phyloP scores from a whole-genome alignment of 2,888 invertebrate genomes.

The Drosophila ezoana region DNA sequence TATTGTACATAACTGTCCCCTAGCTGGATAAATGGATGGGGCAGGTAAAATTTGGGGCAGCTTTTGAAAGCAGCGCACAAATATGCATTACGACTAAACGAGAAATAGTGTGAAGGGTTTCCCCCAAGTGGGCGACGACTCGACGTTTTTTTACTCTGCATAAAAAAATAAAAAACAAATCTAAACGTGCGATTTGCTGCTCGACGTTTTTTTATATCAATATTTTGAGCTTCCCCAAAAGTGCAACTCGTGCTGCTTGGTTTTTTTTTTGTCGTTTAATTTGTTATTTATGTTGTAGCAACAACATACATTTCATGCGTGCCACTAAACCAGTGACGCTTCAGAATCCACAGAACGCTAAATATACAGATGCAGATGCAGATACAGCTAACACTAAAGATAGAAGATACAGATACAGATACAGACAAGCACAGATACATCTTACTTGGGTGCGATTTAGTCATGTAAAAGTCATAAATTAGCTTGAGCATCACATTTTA shows the following conservation, averaged over 20 bases:
- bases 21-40: not conserved
- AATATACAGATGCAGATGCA: constrained; percentile 4
- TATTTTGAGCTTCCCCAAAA: constrained; percentile 10
- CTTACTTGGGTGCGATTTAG: constrained; percentile 40
- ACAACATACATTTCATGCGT: constrained; percentile 10
- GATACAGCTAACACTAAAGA: constrained; percentile 7
- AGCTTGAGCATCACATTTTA: constrained; percentile 47
- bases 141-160: not conserved
- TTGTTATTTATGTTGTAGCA: constrained; percentile 45
- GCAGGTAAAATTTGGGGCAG: constrained; percentile 13
- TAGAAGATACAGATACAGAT: constrained; percentile 9
- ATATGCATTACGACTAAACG: constrained; percentile 22
- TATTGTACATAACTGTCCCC: constrained; percentile 13
- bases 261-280: constrained; percentile 9
- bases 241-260: constrained; percentile 23
- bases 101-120: constrained; percentile 11
- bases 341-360: constrained; percentile 21
- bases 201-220: constrained; percentile 2
- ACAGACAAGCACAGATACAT: constrained; percentile 22
- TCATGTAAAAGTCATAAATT: constrained; percentile 64
- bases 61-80: constrained; percentile 18
- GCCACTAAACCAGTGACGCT: constrained; percentile 55
- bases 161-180: constrained; percentile 6
- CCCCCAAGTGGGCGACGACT: not conserved
- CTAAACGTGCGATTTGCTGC: constrained; percentile 18